phyloP scores from a whole-genome alignment of 2,888 invertebrate species.

The Melipona beecheii region DNA sequence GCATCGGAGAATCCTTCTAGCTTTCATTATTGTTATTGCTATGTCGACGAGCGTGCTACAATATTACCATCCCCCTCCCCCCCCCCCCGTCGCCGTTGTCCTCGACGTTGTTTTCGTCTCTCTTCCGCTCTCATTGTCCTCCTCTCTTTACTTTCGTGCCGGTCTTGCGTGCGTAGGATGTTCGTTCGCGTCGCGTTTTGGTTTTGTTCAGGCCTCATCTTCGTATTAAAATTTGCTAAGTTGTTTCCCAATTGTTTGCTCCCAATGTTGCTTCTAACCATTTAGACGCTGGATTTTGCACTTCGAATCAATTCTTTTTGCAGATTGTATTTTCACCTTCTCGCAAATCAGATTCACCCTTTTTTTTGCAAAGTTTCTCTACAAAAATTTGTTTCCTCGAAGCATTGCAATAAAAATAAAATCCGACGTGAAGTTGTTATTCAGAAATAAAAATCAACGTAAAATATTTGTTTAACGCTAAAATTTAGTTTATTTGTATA shows the following conservation, averaged over 20 bases:
- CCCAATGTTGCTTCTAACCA: neutral
- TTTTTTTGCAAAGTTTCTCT: too few species aligned
- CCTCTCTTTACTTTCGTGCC: conserved; percentile 15
- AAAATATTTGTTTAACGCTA: too few species aligned
- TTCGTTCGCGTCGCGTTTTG: conserved; percentile 30
- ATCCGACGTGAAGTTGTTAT: too few species aligned
- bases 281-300: neutral
- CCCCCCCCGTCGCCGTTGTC: conserved; percentile 44
- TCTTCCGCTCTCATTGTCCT: conserved; percentile 10
- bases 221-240: conserved; percentile 1
- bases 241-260: neutral
- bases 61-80: conserved; percentile 53
- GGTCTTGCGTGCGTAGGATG: neutral
- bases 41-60: conserved; percentile 67
- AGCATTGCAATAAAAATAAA: too few species aligned
- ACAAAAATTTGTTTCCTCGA: too few species aligned
- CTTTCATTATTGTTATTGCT: conserved; percentile 78
- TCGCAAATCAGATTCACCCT: too few species aligned
- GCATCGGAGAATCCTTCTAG: conserved; percentile 75
- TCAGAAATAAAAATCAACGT: too few species aligned
- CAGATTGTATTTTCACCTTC: too few species aligned
- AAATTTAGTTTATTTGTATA: too few species aligned
- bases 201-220: conserved; percentile 26
- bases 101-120: conserved; percentile 48
- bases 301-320: too few species aligned